A percentile compares a stretch with the other conserved stretches of the same genome.
Conservation (phyloP, 2,888 invertebrate genomes). For the Ariolimax columbianus region DNA sequence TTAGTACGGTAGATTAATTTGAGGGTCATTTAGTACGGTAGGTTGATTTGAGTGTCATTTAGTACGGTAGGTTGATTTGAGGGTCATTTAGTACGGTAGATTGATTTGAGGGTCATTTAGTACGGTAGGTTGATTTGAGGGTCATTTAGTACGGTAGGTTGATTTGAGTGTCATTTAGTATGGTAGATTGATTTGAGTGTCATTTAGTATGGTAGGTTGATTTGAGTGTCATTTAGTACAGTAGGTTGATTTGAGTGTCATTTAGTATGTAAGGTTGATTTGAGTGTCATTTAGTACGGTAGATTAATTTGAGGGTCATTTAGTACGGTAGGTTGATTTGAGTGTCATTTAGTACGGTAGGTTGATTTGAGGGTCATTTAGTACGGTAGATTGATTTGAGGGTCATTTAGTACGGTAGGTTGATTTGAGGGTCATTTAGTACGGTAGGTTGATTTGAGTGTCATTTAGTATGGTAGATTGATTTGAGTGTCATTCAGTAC, state of each 20-base stretch:
- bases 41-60: conserved; percentile 84
- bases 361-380: neutral
- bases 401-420: conserved; percentile 84
- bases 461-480: neutral
- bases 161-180: neutral
- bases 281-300: neutral
- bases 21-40: neutral
- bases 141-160: conserved; percentile 84
- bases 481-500: conserved; percentile 85
- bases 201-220: neutral
- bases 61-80: conserved; percentile 76
- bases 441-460: neutral
- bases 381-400: neutral
- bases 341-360: neutral
- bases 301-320: conserved; percentile 83
- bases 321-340: conserved; percentile 77
- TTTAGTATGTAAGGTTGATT: neutral
- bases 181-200: neutral
- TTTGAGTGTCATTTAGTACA: conserved; percentile 85
- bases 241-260: conserved; percentile 60
- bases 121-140: neutral
- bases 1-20: neutral
- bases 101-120: neutral
- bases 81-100: neutral
- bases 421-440: neutral